Conservation (phyloP, 1,140 invertebrate genomes). For the Tetramorium alpestre region DNA sequence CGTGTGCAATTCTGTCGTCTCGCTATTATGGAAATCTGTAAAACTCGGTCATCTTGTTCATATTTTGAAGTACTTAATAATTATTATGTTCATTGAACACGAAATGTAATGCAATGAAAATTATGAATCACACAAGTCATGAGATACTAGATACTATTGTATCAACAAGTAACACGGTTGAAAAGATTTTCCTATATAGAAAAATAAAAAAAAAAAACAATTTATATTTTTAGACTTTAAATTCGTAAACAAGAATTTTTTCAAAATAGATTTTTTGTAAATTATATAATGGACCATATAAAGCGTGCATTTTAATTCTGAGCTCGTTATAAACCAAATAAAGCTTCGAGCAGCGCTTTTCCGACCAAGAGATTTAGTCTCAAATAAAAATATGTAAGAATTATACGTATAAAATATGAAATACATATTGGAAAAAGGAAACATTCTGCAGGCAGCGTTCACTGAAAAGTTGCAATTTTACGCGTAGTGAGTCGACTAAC, state of each 20-base stretch:
- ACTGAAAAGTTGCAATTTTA: conserved; percentile 56
- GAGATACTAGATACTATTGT: too few relatives aligned
- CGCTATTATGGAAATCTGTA: background rate
- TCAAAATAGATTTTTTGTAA: background rate
- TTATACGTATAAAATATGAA: background rate
- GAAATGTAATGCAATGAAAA: background rate
- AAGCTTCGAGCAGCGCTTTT: background rate
- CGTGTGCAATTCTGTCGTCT: background rate
- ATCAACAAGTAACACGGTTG: too few relatives aligned
- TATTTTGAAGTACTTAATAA: background rate
- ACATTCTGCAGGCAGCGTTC: background rate
- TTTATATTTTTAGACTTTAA: background rate
- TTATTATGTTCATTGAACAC: background rate
- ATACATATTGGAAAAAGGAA: background rate
- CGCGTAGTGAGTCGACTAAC: conserved; percentile 60
- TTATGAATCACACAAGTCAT: too few relatives aligned
- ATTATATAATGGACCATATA: background rate
- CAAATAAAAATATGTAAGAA: background rate
- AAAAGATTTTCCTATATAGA: too few relatives aligned
- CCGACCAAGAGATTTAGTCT: background rate
- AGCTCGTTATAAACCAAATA: background rate
- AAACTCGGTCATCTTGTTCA: background rate
- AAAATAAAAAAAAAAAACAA: too few relatives aligned
- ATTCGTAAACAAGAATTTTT: background rate
- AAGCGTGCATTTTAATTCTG: background rate